These are phyloP conservation scores for Trichosurus vulpecula DNA, from an alignment of 2,797 vertebrate species.

Conservation along the genomic window DNA sequence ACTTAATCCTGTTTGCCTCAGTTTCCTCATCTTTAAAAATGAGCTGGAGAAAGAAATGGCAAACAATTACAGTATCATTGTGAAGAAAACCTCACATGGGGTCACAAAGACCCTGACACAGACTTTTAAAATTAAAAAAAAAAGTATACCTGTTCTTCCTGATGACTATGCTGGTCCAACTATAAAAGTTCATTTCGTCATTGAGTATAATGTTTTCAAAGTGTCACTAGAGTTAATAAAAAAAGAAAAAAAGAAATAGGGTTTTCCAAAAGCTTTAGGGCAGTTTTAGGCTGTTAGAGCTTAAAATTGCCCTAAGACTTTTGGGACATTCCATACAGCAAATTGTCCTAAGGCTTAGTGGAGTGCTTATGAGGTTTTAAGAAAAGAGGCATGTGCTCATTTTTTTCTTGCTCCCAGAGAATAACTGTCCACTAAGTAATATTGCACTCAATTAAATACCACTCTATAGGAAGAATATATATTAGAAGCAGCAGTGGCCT, in stretches of 20 bases:
- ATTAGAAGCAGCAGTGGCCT: neutral
- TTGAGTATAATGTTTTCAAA: constrained; percentile 51
- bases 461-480: constrained; percentile 13
- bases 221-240: neutral
- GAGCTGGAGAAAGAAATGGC: neutral
- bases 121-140: no score
- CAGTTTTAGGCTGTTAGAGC: neutral
- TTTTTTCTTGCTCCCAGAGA: constrained; percentile 9
- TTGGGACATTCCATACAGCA: no score
- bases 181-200: rapidly evolving
- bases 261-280: neutral
- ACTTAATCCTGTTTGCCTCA: neutral
- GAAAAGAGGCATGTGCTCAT: neutral
- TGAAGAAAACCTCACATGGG: neutral
- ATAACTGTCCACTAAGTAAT: neutral
- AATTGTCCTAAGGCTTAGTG: neutral
- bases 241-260: constrained; percentile 15
- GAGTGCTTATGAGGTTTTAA: constrained; percentile 40
- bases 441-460: constrained; percentile 16
- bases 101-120: neutral
- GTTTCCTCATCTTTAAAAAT: neutral
- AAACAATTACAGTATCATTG: neutral
- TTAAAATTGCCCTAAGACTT: neutral
- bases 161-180: neutral
- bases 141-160: neutral